Base-by-base conservation (phyloP, 2,888 invertebrate species). In the Pyralis farinalis region DNA sequence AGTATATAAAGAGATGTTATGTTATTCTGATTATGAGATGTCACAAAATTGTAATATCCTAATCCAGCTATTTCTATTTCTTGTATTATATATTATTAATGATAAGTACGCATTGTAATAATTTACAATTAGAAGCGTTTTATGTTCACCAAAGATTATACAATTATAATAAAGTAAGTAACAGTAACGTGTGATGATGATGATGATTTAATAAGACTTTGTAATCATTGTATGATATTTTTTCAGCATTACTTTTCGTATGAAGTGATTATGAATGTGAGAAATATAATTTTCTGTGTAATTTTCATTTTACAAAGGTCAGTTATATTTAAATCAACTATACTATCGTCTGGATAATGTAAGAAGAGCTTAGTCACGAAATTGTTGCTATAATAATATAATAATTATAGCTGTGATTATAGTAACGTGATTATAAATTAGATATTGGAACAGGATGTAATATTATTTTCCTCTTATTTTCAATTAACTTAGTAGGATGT, bases 61-160 rank as follows among this genome's bases (percentile, higher is more conserved):
- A 3, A 25, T 25, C 7, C 25, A 25, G 25, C n/a, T 16, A 16
- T 16, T 3, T 25, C 1, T 25, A 25, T 4, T 25, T 25, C 1
- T n/a, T 25, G 25, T 25, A 8, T 25, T 25, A 7, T 25, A n/a
- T 7, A 25, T 7, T 16, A 4, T 16, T 16, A 16, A 16, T 16
- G 4, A n/a, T n/a, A n/a, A n/a, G n/a, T n/a, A 16, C 16, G 16
- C 16, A 16, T 16, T 16, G 16, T 16, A 16, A 16, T 3, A 2
- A 16, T 8, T 25, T 25, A 25, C 25, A 25, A 25, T 25, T 25
- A 25, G 25, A 8, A 25, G 36, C 34, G 37, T 46, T 46, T 31
- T 34, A 6, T 8, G 25, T 25, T 25, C 25, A n/a, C 25, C 25
- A 25, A 25, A 25, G 25, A 25, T 25, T 25, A 25, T 8, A 5